Base-by-base conservation (phyloP, 2,888 invertebrate genomes). In the Macrosoma leucophasiata region DNA sequence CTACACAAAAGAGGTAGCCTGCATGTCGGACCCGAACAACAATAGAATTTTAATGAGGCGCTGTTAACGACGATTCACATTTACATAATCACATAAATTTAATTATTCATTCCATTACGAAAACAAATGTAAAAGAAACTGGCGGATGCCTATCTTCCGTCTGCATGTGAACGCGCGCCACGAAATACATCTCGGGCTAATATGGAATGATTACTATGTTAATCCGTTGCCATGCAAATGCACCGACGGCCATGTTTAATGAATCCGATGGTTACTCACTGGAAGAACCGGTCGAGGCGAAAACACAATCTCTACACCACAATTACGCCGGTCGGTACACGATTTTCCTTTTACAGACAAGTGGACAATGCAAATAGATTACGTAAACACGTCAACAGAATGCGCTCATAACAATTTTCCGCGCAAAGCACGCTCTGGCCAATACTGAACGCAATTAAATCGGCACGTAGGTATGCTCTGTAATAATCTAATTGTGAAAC, bases 11-110 rank as follows among this genome's bases (percentile, higher is more conserved):
- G 61, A 62, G 48, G 56, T 45, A 56, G 54, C 46, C 54, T 58
- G 61, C 65, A 65, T 60, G 66, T 59, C 57, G 61, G 58, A 50
- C n/a, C n/a, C 53, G 55, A 58, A 55, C 58, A 58, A 74, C 76
- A 77, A 78, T 67, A 66, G 77, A 76, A 81, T 79, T 73, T 74
- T 74, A 79, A 79, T 77, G 73, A 74, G 70, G 51, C 56, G 57
- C 59, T 58, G 71, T 71, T 73, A 76, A 69, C 69, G 65, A 71
- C 65, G 58, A 67, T 64, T 52, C 58, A 50, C 62, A 76, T 79
- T 65, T 72, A 64, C 77, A 78, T 82, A 79, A 77, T 71, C 65
- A 69, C 68, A 73, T 75, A 62, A 64, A 72, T n/a, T n/a, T n/a
- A n/a, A n/a, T 71, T 66, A 73, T 73, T 70, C 13, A 28, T 74